Percentiles rank a stretch among this genome's conserved stretches.
phyloP scores from a whole-genome alignment of 2,888 invertebrate genomes.

The Watsonalla binaria region DNA sequence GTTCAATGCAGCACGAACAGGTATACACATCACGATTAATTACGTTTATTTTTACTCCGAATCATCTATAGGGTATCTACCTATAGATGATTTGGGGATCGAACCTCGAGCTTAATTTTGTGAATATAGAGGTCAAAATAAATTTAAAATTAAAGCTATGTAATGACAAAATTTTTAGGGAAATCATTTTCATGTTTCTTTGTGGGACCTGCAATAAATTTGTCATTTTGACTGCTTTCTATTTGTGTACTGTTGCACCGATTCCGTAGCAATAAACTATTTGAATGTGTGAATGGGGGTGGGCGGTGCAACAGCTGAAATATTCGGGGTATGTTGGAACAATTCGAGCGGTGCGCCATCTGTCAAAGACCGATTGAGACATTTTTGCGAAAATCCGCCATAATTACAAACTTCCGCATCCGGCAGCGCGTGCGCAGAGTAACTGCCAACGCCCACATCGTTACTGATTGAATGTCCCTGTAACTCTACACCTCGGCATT shows the following conservation, averaged over 20 bases:
- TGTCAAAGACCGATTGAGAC: constrained; percentile 68
- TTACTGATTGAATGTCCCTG: constrained; percentile 36
- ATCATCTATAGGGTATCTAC: no score
- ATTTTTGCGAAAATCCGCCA: constrained; percentile 71
- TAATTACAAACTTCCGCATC: constrained; percentile 74
- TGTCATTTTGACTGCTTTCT: constrained; percentile 1
- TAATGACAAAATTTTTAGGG: no score
- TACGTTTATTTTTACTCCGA: not conserved
- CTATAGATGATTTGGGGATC: no score
- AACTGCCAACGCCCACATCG: constrained; percentile 53
- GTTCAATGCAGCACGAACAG: not conserved
- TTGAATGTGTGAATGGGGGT: constrained; percentile 26
- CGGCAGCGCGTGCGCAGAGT: constrained; percentile 70
- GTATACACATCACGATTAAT: not conserved
- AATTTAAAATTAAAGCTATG: no score
- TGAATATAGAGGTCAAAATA: no score
- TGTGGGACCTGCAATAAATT: constrained; percentile 1
- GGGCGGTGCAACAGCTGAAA: constrained; percentile 57
- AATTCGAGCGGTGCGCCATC: constrained; percentile 63
- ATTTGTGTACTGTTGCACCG: not conserved
- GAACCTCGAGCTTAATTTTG: no score
- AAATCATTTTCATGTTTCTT: no score
- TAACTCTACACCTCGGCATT: constrained; percentile 49
- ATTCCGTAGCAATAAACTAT: not conserved
- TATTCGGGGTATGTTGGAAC: constrained; percentile 63